Evolutionary conservation across 2,797 vertebrate genomes (phyloP).

Genomic region (Sebastes iracundus): DNA sequence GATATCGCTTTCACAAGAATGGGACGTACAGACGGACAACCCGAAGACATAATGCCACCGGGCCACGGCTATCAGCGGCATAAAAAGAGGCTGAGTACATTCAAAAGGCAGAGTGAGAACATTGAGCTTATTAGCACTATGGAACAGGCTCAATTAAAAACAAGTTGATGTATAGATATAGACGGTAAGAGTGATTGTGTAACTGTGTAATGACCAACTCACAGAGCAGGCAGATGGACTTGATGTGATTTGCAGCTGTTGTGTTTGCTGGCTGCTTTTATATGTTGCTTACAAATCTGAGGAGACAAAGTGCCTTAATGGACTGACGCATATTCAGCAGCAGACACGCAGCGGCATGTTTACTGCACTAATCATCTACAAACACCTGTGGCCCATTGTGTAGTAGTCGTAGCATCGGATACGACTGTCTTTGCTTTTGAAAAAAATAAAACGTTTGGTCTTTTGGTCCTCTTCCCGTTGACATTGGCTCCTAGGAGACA

Average conservation of each 20-base stretch:
- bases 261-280: background rate
- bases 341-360: background rate
- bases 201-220: background rate
- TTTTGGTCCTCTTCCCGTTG: background rate
- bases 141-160: background rate
- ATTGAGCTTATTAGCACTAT: background rate
- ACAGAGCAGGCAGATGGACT: background rate
- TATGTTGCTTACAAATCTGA: background rate
- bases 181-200: background rate
- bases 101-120: background rate
- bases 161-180: background rate
- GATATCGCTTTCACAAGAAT: background rate
- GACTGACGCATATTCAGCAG: background rate
- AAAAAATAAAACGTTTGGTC: background rate
- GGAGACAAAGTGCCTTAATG: conserved; percentile 16
- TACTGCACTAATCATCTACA: background rate
- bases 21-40: background rate
- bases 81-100: background rate
- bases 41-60: background rate
- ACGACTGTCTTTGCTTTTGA: no score
- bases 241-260: background rate
- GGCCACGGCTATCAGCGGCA: background rate
- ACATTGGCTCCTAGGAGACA: background rate
- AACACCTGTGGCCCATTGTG: conserved; percentile 9
- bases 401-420: background rate